Percentiles rank a stretch among this genome's conserved stretches.
These are phyloP conservation scores for Autographa gamma DNA, from an alignment of 2,888 invertebrate genomes.

Conservation along the genomic window DNA sequence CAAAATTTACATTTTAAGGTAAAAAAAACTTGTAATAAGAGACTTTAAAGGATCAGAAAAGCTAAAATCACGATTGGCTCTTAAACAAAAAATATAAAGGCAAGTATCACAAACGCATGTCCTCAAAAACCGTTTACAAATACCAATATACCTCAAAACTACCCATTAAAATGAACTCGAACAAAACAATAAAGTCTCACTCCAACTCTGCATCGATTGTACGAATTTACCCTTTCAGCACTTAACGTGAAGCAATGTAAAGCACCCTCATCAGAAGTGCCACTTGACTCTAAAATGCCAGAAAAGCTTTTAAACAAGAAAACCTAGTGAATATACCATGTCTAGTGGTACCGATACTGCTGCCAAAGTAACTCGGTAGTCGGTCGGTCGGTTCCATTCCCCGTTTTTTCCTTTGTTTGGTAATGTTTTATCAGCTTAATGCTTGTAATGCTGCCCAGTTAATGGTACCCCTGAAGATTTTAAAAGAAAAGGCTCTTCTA, in stretches of 20 bases:
- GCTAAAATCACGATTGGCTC: not conserved
- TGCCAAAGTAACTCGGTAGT: not conserved
- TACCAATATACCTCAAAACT: not conserved
- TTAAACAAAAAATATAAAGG: not conserved
- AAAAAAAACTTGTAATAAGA: too few relatives aligned
- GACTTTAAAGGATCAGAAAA: not conserved
- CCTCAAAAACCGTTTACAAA: not conserved
- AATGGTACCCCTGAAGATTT: not conserved
- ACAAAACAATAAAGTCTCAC: constrained; percentile 30
- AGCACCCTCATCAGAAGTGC: constrained; percentile 51
- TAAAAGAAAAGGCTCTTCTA: not conserved
- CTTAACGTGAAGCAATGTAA: constrained; percentile 51
- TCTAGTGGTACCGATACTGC: not conserved
- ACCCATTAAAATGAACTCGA: not conserved
- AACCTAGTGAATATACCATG: constrained; percentile 24
- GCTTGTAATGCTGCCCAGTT: not conserved
- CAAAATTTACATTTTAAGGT: too few relatives aligned
- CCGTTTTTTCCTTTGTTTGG: not conserved
- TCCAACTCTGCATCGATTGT: constrained; percentile 39
- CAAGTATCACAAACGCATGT: not conserved
- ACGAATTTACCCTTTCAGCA: constrained; percentile 47
- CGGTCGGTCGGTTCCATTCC: constrained; percentile 3
- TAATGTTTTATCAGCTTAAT: not conserved
- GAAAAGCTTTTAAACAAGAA: constrained; percentile 53
- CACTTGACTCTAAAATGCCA: constrained; percentile 59